Base-by-base conservation (phyloP, 1,140 invertebrate species). In the Ganaspis sp. region DNA sequence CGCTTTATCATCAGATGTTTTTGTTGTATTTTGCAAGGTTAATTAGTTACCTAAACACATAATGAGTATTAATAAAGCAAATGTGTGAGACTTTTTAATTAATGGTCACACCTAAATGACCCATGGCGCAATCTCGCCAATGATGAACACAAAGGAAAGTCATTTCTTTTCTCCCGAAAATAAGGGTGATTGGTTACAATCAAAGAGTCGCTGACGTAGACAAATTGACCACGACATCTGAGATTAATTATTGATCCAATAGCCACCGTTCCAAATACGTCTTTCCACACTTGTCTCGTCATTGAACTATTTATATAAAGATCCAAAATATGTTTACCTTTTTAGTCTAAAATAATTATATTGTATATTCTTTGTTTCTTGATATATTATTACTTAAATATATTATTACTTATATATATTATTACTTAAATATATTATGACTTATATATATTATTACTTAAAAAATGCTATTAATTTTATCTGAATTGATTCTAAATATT, bases 211-310 rank as follows among this genome's bases (percentile, higher is more conserved):
- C 17, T 53, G 70, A 76, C 70, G 29, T 64, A 64, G 75, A 76
- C 69, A 70, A 42, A 76, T 76, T 45, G 64, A 72, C 70, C 58
- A 34, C 21, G 49, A 64, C 17, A 34, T 34, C 29, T 21, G 53
- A 76, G 70, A 72, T 76, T 72, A 76, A 76, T 76, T 72, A 72
- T 76, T 45, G 70, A 72, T 72, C 70, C 9, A 49, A 6, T 15
- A 40, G 12, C 38, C 12, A 53, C 45, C 23, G 21, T n/a, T 29
- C 1, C 23, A 64, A 64, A 64, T 29, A 3, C 29, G 26, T 29
- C 58, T 29, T 29, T 64, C 29, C 58, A 26, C 42, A 12, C 34
- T 9, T 69, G 70, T 75, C 74, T 23, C n/a, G 19, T 71, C 42
- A 54, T 58, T 72, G 9, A 26, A 38, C 23, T 38, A 54, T 54